Base-by-base conservation (phyloP, 2,113 vertebrate genomes). In the Pelusios castaneus region DNA sequence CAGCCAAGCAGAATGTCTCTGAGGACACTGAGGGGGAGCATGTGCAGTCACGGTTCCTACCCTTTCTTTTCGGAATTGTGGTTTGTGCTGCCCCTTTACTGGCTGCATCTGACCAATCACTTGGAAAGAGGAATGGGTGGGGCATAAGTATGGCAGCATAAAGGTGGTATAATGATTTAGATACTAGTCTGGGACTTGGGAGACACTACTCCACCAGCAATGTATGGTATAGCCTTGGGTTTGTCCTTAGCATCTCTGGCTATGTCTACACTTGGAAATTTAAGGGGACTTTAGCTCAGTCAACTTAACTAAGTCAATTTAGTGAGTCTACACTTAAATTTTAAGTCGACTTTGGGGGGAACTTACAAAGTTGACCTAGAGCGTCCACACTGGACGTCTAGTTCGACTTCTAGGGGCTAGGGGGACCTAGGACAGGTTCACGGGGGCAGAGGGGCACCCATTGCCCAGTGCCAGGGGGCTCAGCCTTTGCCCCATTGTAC, bases 51-150 rank as follows among this genome's bases (percentile, higher is more conserved):
- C 29, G 24, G 4, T 12, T 9, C 56, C 27, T 10, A 2, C 6
- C 3, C 52, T 4, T 25, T 11, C 13, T 41, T 21, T 82, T 58
- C 2, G 8, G 22, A 41, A 56, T 25, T 29, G 73, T 76, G 5
- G 10, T 29, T 34, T 0, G 0, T 43, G 14, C 16, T 79, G 9
- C 5, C 3, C 41, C 54, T 55, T 52, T 0, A 0, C 49, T 82
- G 55, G 29, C 70, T 87, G 34, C 11, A 16, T 88, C 52, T 79
- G 0, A 0, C 77, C 41, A 10, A 2, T 58, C 41, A 67, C 49
- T 45, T 79, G 43, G 84, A 21, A 25, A 52, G 0, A 1, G 52
- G 13, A 5, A 85, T 78, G 27, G 60, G 31, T 83, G 24, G 25
- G 80, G 6, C 27, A 31, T 45, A 43, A 75, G 24, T 45, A 6